A percentile compares a stretch with the other conserved stretches of the same genome.
Conservation (phyloP, 2,797 vertebrate species). For the Tarsius wallacei region DNA sequence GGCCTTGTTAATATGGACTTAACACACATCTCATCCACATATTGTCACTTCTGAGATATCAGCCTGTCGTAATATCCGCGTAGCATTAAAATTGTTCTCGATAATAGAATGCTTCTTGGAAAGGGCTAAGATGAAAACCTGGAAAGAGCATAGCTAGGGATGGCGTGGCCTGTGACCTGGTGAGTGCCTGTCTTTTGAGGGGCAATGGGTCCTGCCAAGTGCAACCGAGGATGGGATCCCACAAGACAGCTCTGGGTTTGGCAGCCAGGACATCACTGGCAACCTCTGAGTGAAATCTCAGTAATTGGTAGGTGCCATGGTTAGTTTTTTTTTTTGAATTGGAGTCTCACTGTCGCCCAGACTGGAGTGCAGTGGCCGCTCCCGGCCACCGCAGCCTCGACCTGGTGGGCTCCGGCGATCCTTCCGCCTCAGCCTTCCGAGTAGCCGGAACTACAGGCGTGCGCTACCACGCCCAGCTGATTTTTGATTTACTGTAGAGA, state of each 20-base stretch:
- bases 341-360: too few relatives aligned
- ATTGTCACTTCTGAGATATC: slow-evolving; percentile 44
- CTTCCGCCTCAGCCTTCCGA: too few relatives aligned
- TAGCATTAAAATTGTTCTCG: neutral
- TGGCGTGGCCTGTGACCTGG: neutral
- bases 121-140: neutral
- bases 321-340: too few relatives aligned
- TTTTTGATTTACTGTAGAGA: too few relatives aligned
- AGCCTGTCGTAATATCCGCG: neutral
- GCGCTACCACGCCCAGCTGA: too few relatives aligned
- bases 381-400: too few relatives aligned
- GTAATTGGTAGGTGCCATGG: neutral
- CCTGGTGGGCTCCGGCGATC: too few relatives aligned
- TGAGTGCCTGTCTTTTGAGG: neutral
- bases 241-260: neutral
- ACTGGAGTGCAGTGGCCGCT: too few relatives aligned
- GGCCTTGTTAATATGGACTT: neutral
- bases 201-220: neutral
- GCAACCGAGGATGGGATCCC: neutral
- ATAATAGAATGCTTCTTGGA: neutral
- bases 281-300: neutral
- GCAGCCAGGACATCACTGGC: neutral
- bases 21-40: neutral
- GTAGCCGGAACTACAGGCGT: too few relatives aligned
- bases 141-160: neutral